Base-by-base conservation (phyloP, 2,113 vertebrate species). In the Prietella phreatophila region DNA sequence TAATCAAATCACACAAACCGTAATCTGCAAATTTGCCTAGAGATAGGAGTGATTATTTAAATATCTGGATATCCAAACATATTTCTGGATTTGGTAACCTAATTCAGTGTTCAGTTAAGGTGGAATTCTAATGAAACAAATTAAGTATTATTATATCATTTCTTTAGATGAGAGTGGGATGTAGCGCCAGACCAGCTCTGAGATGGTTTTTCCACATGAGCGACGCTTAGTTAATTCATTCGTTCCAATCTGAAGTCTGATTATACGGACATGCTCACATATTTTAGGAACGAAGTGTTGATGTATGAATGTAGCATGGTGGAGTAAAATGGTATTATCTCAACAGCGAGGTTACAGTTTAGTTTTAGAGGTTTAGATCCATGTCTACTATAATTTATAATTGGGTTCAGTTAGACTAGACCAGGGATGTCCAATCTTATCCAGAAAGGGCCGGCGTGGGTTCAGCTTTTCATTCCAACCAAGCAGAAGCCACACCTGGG, bases 1-100 rank as follows among this genome's bases (percentile, higher is more conserved):
- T 87, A 75, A 87, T 83, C 55, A 61, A 83, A 83, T 87, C 69
- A 73, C 25, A 61, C 65, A 58, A 56, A 83, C 67, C 25, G 36
- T 60, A 75, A 87, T 82, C 73, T 71, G 36, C 22, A 61, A 19
- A 39, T 56, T 27, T 20, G 50, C 53, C 76, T 81, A 33, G 50
- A 58, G 10, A 60, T 5, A 30, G 8, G 4, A 11, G 53, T 19
- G 17, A 33, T 58, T 1, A 80, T 30, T 30, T 3, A 30, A n/a
- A 30, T 58, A 36, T 81, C 53, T 58, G 53, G 47, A 33, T 19
- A 33, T 58, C 25, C 27, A 19, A 30, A 80, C 13, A 56, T 55
- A 56, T 55, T 55, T 47, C 14, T 42, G 73, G 25, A 47, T 47
- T 47, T 47, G 73, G 8, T 76, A 47, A 47, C 39, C 73, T 47